Conservation (phyloP, 2,888 invertebrate genomes). For the Cheilosia grossa region DNA sequence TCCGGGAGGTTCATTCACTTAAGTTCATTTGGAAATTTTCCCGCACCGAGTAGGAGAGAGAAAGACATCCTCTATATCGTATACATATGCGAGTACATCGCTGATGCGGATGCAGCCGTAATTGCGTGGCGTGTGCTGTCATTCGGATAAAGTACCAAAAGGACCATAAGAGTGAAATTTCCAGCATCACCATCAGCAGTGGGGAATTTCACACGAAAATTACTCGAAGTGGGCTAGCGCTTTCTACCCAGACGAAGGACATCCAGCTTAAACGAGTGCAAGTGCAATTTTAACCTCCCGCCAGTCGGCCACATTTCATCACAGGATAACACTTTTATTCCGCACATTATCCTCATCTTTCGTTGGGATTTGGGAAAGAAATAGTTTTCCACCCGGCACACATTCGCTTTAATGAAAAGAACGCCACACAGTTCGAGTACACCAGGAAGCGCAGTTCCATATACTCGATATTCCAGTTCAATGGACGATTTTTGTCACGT, state of each 20-base stretch:
- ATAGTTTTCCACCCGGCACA: constrained; percentile 10
- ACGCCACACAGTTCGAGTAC: background rate
- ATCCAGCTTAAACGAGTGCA: constrained; percentile 54
- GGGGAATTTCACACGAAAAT: constrained; percentile 50
- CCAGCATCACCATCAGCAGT: constrained; percentile 18
- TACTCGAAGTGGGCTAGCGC: constrained; percentile 20
- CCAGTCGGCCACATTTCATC: constrained; percentile 60
- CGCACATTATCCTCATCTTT: constrained; percentile 64
- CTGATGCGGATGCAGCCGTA: constrained; percentile 40
- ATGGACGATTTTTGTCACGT: constrained; percentile 72
- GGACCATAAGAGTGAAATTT: constrained; percentile 54
- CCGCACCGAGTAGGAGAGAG: constrained; percentile 27
- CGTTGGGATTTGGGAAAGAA: constrained; percentile 32
- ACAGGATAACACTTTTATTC: constrained; percentile 67
- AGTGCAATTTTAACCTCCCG: constrained; percentile 62
- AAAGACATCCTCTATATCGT: background rate
- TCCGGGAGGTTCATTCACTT: constrained; percentile 71
- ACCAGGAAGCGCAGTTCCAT: constrained; percentile 3
- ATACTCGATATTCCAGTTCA: constrained; percentile 68
- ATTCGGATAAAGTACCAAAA: constrained; percentile 54
- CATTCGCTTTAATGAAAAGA: constrained; percentile 50
- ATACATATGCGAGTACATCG: constrained; percentile 14
- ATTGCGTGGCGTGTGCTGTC: constrained; percentile 59
- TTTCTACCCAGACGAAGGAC: constrained; percentile 26
- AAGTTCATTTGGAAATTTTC: constrained; percentile 68